Base-by-base conservation (phyloP, 2,797 vertebrate genomes). In the Lateolabrax maculatus region DNA sequence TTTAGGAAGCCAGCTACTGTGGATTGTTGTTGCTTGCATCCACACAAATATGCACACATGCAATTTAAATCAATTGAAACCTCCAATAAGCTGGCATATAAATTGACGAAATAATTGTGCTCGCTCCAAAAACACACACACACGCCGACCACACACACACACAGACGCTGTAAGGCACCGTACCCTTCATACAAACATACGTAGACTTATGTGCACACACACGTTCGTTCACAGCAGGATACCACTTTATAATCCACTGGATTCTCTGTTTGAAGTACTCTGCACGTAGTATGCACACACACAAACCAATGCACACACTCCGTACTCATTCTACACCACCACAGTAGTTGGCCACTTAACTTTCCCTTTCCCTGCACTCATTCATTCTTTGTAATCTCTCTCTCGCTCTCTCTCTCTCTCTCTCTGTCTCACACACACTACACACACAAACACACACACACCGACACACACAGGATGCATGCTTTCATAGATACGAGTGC, bases 261-360 rank as follows among this genome's bases (percentile, higher is more conserved):
- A 64, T 71, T 29, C 36, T 72, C 41, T 18, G 16, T 64, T 75
- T 63, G 23, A 56, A 72, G 31, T 34, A 75, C n/a, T 56, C 27
- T 27, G 46, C 18, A 49, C 39, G 25, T 16, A n/a, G 3, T 8
- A 25, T 9, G 44, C 49, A 73, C 41, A 41, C 34, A 31, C n/a
- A 23, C 19, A 66, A 13, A 49, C 57, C 19, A 3, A 23, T n/a
- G 36, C 31, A 48, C 23, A 18, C 25, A 31, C 13, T 18, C 25
- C 39, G 39, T 3, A 60, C 25, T 65, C 19, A n/a, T 36, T 57
- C 49, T 27, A 55, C 67, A 76, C 13, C 25, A 39, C 37, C 75
- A 52, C 75, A 81, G 79, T 64, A 70, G 75, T 72, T 39, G 56
- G 49, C 53, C 75, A 81, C 75, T 83, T 78, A 41, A 46, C 39